phyloP scores from a whole-genome alignment of 2,113 vertebrate species.

The Strix aluco region DNA sequence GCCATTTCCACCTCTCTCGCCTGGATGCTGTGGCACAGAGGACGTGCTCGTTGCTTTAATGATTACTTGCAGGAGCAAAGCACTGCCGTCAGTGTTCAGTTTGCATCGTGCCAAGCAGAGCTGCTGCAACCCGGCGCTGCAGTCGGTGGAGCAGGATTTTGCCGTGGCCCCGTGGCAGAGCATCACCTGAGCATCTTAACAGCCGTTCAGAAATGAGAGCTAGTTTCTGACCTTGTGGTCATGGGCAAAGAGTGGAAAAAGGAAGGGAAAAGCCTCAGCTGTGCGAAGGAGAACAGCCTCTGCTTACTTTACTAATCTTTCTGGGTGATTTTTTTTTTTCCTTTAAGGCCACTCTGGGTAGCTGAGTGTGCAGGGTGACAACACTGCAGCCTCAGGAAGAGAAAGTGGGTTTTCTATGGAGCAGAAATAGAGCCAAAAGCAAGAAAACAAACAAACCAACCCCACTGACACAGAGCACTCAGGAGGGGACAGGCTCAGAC shows the following conservation, averaged over 20 bases:
- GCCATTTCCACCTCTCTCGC: not conserved
- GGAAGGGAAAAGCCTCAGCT: not conserved
- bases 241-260: not conserved
- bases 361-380: not conserved
- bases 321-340: not conserved
- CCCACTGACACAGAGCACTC: not conserved
- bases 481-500: not conserved
- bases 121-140: not conserved
- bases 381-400: not conserved
- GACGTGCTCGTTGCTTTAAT: accelerated
- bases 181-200: not conserved
- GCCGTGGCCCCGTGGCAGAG: not conserved
- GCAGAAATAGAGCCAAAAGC: not conserved
- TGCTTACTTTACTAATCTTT: not conserved
- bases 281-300: not conserved
- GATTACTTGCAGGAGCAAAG: not conserved
- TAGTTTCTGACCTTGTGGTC: not conserved
- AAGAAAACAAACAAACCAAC: not conserved
- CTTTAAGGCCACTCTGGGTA: not conserved
- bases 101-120: not conserved
- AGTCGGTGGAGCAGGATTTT: not conserved
- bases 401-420: not conserved
- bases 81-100: accelerated
- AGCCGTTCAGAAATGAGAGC: not conserved
- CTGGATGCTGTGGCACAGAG: accelerated